phyloP scores from a whole-genome alignment of 1,140 invertebrate genomes.

The Drosophila pandora region DNA sequence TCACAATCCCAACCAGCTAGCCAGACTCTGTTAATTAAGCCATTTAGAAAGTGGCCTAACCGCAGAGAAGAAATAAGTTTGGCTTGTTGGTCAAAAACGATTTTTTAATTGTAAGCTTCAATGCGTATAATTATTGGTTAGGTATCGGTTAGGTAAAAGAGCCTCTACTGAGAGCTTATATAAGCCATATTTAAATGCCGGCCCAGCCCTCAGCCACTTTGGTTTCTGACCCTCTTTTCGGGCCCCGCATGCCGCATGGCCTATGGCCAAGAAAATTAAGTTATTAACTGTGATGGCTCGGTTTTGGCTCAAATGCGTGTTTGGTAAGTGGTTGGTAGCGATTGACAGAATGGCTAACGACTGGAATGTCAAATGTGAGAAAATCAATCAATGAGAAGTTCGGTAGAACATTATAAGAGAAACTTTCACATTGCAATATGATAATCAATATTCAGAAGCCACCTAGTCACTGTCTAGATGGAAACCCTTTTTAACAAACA shows the following conservation, averaged over 20 bases:
- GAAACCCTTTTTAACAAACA: slow-evolving; percentile 29
- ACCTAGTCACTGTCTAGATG: not conserved
- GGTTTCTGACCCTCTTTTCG: slow-evolving; percentile 24
- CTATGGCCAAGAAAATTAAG: slow-evolving; percentile 69
- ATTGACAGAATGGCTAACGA: slow-evolving; percentile 46
- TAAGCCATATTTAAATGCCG: slow-evolving; percentile 72
- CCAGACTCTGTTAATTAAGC: slow-evolving; percentile 61
- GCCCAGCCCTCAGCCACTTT: slow-evolving; percentile 16
- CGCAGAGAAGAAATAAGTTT: slow-evolving; percentile 23
- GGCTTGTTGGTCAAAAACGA: slow-evolving; percentile 64
- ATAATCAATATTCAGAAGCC: slow-evolving; percentile 4
- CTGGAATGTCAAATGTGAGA: slow-evolving; percentile 35
- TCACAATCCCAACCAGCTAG: slow-evolving; percentile 43
- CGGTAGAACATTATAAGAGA: not conserved
- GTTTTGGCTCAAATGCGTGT: slow-evolving; percentile 21
- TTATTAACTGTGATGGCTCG: slow-evolving; percentile 58
- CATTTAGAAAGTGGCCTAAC: slow-evolving; percentile 67
- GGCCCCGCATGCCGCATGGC: slow-evolving; percentile 46
- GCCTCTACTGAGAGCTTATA: slow-evolving; percentile 51
- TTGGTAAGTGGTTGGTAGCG: slow-evolving; percentile 52
- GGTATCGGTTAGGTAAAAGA: slow-evolving; percentile 68
- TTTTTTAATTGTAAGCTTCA: slow-evolving; percentile 74
- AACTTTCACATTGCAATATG: not conserved
- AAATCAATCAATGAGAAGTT: not conserved
- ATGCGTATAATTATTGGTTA: slow-evolving; percentile 73